A percentile compares a stretch with the other conserved stretches of the same genome.
Conservation (phyloP, 2,797 vertebrate species). For the Psittacula echo region DNA sequence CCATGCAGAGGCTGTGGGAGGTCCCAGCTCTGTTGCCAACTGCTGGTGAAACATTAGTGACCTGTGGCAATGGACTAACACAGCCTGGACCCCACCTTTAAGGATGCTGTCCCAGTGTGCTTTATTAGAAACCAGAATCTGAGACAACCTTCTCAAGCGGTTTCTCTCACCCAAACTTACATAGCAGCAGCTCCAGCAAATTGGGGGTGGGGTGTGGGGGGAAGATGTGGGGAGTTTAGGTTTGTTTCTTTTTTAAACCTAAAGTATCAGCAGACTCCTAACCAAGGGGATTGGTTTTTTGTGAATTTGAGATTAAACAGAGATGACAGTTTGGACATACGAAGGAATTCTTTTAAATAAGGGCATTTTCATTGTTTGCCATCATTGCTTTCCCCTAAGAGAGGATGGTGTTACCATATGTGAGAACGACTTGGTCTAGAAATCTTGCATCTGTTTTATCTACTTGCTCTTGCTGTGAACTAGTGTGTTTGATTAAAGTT, state of each 20-base stretch:
- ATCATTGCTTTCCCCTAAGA: slow-evolving; percentile 39
- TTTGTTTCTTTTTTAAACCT: background rate
- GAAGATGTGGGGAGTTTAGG: background rate
- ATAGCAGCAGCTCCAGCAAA: background rate
- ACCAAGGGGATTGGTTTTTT: background rate
- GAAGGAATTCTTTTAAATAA: background rate
- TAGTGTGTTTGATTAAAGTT: slow-evolving; percentile 62
- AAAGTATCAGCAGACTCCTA: background rate
- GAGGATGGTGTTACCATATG: slow-evolving; percentile 51
- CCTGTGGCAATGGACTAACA: background rate
- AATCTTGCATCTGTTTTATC: slow-evolving; percentile 58
- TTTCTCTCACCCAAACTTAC: background rate
- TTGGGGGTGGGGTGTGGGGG: accelerated
- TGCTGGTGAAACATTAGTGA: background rate
- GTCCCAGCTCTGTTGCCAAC: background rate
- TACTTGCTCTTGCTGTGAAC: slow-evolving; percentile 39
- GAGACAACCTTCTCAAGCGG: background rate
- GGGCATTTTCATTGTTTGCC: slow-evolving; percentile 54
- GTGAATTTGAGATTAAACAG: slow-evolving; percentile 52
- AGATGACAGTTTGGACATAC: slow-evolving; percentile 40
- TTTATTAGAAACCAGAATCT: background rate
- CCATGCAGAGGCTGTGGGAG: background rate
- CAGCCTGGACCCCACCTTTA: background rate
- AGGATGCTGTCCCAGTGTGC: background rate
- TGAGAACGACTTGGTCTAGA: slow-evolving; percentile 22